A percentile compares a stretch with the other conserved stretches of the same genome.
Evolutionary conservation across 2,797 vertebrate genomes (phyloP).

Genomic region (Lepilemur septentrionalis): DNA sequence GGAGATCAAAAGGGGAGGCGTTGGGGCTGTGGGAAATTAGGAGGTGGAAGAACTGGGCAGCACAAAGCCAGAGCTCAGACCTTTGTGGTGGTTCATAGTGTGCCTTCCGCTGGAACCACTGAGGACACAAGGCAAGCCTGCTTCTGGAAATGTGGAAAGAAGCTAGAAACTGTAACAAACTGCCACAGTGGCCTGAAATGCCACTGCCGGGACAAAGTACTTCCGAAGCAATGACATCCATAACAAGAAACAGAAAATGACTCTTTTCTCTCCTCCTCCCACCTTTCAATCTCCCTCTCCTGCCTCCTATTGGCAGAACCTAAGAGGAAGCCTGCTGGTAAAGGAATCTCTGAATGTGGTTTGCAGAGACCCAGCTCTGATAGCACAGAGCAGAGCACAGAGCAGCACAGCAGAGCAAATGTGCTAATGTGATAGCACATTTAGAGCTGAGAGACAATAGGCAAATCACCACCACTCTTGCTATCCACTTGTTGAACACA

Average conservation of each 20-base stretch:
- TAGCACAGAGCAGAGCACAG: neutral
- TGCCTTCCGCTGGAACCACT: neutral
- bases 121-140: neutral
- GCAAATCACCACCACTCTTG: neutral
- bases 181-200: neutral
- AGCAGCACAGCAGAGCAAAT: too few species aligned
- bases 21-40: neutral
- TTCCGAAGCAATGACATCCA: neutral
- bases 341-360: neutral
- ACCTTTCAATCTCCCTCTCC: neutral
- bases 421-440: neutral
- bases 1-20: neutral
- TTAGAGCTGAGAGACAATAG: neutral
- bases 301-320: neutral
- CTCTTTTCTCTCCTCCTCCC: neutral
- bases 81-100: neutral
- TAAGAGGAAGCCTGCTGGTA: neutral
- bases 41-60: neutral
- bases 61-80: neutral
- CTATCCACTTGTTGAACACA: neutral
- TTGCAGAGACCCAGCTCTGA: neutral
- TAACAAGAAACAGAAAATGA: neutral
- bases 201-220: neutral
- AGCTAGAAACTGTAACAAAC: neutral
- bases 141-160: neutral